Conservation (phyloP, 2,797 vertebrate species). For the Melanogrammus aeglefinus region DNA sequence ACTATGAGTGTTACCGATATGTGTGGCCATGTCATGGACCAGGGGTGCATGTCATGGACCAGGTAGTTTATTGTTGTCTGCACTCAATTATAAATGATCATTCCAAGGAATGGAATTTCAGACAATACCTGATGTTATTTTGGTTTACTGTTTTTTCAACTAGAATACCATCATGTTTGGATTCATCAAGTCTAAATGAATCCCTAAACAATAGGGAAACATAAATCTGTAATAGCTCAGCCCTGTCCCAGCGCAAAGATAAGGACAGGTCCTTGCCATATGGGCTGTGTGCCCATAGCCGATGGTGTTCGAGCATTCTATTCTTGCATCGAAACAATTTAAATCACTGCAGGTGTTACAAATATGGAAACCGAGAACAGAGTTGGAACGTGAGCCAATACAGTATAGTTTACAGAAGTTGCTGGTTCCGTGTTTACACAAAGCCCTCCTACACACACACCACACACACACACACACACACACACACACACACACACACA, state of each 20-base stretch:
- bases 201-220: no score
- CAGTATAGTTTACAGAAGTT: background rate
- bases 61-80: background rate
- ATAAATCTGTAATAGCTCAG: background rate
- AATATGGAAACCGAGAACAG: background rate
- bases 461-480: background rate
- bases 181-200: background rate
- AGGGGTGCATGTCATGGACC: background rate
- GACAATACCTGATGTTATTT: background rate
- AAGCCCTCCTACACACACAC: background rate
- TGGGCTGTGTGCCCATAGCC: background rate
- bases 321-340: no score
- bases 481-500: no score
- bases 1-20: no score
- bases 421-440: background rate
- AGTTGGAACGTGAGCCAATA: background rate
- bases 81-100: background rate
- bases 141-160: background rate
- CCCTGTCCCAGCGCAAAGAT: background rate
- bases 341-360: background rate
- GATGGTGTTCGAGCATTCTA: no score
- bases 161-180: background rate
- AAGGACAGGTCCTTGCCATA: background rate
- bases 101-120: background rate
- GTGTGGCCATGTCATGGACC: no score